Base-by-base conservation (phyloP, 2,888 invertebrate species). In the Eulithis testata region DNA sequence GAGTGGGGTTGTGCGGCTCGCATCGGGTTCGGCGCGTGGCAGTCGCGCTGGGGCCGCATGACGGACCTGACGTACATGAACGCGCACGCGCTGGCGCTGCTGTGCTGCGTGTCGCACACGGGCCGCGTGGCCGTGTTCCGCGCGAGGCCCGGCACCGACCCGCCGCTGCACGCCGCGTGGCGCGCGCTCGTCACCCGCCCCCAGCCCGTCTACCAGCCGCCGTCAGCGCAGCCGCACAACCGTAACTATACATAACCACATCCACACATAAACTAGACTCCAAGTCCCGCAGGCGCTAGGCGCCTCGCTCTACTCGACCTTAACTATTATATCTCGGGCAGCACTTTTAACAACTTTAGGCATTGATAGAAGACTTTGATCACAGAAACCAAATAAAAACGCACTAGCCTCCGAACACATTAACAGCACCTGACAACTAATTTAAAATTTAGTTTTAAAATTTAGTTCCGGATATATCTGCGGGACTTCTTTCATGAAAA, bases 31-130 rank as follows among this genome's bases (percentile, higher is more conserved):
- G 95, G 95, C 61, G 85, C 91, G 75, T 94, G 94, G 90, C 94
- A 37, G 93, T 78, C 94, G 86, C 69, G 76, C 79, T 87, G 75
- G 71, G 94, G 96, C 11, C 95, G 96, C 72, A 96, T 99, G 63
- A 96, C 97, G 6, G 94, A 97, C 60, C 92, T 98, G 66, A 96
- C 98, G 78, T 97, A 63, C 91, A 91, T 98, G 45, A 98, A 99
- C 91, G 95, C 96, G 55, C 98, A 98, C 44, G 97, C 80, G 94
- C 47, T 95, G 57, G 95, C 96, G 27, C 92, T 98, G 75, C 90
- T 97, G 54, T 94, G 96, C 91, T 95, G 95, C 52, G 97, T 96
- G 36, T 95, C 96, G 59, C 97, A 97, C 86, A 96, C 96, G 82
- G 98, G 98, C 45, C 94, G 96, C 65, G 93, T 97, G 36, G 94